phyloP scores from a whole-genome alignment of 37 sponge, comb jelly and placozoan genomes.

The Halisarca cf. caerulea region DNA sequence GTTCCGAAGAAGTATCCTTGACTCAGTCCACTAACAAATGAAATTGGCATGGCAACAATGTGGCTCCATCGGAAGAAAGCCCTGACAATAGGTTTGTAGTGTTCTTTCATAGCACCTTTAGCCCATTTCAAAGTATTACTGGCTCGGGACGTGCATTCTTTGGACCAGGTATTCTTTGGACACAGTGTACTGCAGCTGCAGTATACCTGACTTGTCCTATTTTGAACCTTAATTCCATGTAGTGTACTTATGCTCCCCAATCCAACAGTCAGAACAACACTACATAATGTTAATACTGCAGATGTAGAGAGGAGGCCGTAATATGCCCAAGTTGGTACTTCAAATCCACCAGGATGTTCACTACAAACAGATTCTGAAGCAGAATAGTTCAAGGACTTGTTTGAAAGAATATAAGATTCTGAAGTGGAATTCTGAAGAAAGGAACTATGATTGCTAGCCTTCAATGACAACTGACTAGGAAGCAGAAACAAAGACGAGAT shows the following conservation, averaged over 20 bases:
- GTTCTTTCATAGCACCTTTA: neutral
- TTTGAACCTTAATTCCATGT: no score
- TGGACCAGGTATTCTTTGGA: no score
- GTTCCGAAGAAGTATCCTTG: neutral
- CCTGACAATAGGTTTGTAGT: neutral
- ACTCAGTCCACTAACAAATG: neutral
- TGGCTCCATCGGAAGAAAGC: neutral
- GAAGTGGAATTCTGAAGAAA: no score
- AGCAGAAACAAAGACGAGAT: constrained; percentile 1
- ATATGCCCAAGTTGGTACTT: neutral
- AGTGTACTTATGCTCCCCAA: neutral
- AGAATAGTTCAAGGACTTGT: no score
- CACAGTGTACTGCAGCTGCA: no score
- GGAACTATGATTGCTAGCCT: neutral
- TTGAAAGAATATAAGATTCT: no score
- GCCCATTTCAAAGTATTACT: neutral
- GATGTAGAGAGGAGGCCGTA: neutral
- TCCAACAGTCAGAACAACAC: neutral
- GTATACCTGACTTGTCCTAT: no score
- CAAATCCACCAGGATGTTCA: neutral
- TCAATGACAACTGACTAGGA: neutral
- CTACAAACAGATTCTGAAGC: neutral
- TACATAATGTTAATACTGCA: neutral
- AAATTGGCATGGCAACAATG: neutral
- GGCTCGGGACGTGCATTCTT: no score